phyloP scores from a whole-genome alignment of 53 echinoderm and acorn worm genomes.

The Echinarachnius parma region DNA sequence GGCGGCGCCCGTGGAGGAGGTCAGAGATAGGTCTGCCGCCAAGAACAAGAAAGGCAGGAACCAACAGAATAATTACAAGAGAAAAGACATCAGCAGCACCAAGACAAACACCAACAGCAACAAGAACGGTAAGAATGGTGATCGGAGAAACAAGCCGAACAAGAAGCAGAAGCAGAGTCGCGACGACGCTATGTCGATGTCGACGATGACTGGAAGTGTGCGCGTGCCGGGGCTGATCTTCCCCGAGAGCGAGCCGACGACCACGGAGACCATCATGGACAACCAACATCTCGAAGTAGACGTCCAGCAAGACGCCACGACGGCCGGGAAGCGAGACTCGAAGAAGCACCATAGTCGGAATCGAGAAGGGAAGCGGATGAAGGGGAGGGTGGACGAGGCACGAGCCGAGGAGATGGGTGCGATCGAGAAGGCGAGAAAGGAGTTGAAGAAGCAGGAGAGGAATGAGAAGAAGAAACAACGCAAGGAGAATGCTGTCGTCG shows the following conservation, averaged over 20 bases:
- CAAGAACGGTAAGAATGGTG: too few relatives aligned
- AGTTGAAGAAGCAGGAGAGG: not conserved
- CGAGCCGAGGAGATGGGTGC: not conserved
- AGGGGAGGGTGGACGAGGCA: too few relatives aligned
- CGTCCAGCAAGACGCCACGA: not conserved
- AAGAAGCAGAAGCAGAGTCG: too few relatives aligned
- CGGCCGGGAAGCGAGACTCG: not conserved
- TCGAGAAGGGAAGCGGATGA: constrained; percentile 19
- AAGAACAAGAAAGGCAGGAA: constrained; percentile 1
- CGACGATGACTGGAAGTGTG: too few relatives aligned
- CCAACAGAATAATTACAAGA: constrained; percentile 20
- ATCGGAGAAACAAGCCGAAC: too few relatives aligned
- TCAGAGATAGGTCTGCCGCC: not conserved
- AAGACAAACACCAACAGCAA: too few relatives aligned
- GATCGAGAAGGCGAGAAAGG: not conserved
- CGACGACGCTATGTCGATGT: too few relatives aligned
- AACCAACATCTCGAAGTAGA: constrained; percentile 26
- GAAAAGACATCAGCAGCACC: too few relatives aligned
- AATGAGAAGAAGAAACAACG: constrained; percentile 24
- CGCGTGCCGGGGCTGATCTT: too few relatives aligned
- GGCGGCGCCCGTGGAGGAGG: not conserved
- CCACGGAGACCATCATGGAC: constrained; percentile 4
- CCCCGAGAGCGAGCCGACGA: not conserved
- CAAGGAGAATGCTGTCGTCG: constrained; percentile 22
- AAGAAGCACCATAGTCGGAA: not conserved